Conservation (phyloP, 2,797 vertebrate species). For the Orientallactaga sibirica region DNA sequence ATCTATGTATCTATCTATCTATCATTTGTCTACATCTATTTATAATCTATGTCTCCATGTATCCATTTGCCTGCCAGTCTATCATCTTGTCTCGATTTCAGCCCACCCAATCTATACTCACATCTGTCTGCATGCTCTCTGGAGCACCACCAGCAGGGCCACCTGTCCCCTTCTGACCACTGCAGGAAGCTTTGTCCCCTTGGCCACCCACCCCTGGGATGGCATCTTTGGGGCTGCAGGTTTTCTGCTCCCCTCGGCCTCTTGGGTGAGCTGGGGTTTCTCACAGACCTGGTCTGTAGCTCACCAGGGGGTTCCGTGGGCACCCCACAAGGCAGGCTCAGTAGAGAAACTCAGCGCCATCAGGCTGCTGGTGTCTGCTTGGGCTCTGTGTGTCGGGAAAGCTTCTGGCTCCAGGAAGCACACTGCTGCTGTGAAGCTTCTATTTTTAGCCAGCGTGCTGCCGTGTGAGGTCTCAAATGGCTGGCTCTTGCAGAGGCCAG, state of each 20-base stretch:
- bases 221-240: neutral
- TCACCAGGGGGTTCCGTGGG: fast-evolving
- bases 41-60: too few relatives aligned
- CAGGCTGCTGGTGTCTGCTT: neutral
- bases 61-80: too few relatives aligned
- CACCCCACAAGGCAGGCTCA: fast-evolving
- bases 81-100: neutral
- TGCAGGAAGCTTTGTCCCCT: too few relatives aligned
- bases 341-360: too few relatives aligned
- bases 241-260: neutral
- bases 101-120: too few relatives aligned
- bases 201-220: neutral
- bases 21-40: too few relatives aligned
- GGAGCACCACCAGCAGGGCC: neutral
- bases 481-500: constrained; percentile 62
- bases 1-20: too few relatives aligned
- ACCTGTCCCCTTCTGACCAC: neutral
- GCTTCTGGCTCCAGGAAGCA: constrained; percentile 69
- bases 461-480: constrained; percentile 67
- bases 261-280: constrained; percentile 26
- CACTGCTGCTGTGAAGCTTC: constrained; percentile 69
- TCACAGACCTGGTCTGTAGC: neutral
- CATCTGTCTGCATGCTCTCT: neutral
- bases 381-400: constrained; percentile 48
- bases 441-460: constrained; percentile 77